Evolutionary conservation across 2,888 invertebrate genomes (phyloP), one percentile per base, ranked within the genome.

Genomic region (Chrysotoxum bicinctum): DNA sequence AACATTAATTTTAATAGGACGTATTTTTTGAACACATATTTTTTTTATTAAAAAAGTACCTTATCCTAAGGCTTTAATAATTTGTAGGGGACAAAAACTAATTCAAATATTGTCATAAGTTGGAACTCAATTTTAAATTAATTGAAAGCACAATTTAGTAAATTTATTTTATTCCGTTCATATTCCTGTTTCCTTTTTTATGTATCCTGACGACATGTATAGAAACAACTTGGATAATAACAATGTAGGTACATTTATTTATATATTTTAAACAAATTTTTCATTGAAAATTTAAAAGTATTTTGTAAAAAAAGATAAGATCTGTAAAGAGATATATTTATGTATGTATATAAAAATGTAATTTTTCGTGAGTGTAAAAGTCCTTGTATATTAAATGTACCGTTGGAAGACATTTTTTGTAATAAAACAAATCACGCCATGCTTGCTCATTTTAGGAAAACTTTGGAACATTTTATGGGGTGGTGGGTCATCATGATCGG

Each of bases 151-250:
- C 26, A 26, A 26, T 26, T 32, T 14, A 23, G 4, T 50, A 12
- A n/a, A n/a, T 7, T 16, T 72, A 35, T 21, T 14, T 19, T 32
- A 56, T 56, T 23, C 2, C 10, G n/a, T 56, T 68, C 1, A 68
- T 37, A n/a, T 30, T 14, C n/a, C 43, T 54, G 7, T 43, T 43
- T 40, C 19, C n/a, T 54, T 21, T 50, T 50, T 50, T 54, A 50
- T 48, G 23, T 69, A 66, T 72, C 23, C 72, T 72, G 84, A 72
- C 76, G 66, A 37, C 70, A 84, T 84, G 84, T 84, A 80, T 48
- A 76, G 60, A 75, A 84, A 68, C 68, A 79, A 70, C 72, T 21
- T 75, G 66, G 80, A 80, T 10, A 72, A 68, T 40, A 66, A 52
- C 14, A 64, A 70, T 21, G 83, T 83, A 78, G 48, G 62, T 16